These are phyloP conservation scores for Patella caerulea DNA, from an alignment of 2,888 invertebrate genomes.

Conservation along the genomic window DNA sequence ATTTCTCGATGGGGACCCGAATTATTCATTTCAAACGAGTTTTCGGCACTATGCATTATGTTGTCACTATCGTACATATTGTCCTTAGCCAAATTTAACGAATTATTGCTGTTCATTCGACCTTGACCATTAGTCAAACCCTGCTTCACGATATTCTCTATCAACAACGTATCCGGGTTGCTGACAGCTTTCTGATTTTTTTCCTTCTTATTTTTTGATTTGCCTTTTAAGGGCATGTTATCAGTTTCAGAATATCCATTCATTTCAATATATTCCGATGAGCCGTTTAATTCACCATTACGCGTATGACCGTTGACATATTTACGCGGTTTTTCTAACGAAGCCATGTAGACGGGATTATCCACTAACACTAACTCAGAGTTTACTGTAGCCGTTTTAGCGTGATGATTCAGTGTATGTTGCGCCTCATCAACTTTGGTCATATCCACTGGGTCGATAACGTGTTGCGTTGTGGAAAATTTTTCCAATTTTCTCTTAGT, in stretches of 20 bases:
- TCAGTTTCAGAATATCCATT: constrained; percentile 47
- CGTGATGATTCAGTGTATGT: constrained; percentile 23
- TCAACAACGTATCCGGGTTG: constrained; percentile 48
- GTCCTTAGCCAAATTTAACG: constrained; percentile 45
- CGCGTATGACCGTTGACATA: not conserved
- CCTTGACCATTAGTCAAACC: constrained; percentile 32
- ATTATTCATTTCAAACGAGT: constrained; percentile 52
- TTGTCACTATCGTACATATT: constrained; percentile 40
- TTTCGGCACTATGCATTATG: constrained; percentile 45
- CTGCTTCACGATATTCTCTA: constrained; percentile 41
- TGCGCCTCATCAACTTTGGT: constrained; percentile 77
- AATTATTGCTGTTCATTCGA: constrained; percentile 46
- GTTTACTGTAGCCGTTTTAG: constrained; percentile 29
- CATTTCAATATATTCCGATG: constrained; percentile 39
- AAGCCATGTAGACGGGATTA: constrained; percentile 24
- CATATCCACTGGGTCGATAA: constrained; percentile 94
- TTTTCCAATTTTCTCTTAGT: constrained; percentile 90
- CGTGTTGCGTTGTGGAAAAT: constrained; percentile 87
- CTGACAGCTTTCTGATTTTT: constrained; percentile 38
- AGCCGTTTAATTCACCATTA: constrained; percentile 28
- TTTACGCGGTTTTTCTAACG: constrained; percentile 14
- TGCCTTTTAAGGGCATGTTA: constrained; percentile 34
- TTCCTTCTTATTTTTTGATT: constrained; percentile 44
- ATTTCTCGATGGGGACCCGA: constrained; percentile 91
- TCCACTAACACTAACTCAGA: constrained; percentile 25